Evolutionary conservation across 2,113 vertebrate species (phyloP), one percentile per base, ranked within the genome.

Genomic region (Pao palembangensis): DNA sequence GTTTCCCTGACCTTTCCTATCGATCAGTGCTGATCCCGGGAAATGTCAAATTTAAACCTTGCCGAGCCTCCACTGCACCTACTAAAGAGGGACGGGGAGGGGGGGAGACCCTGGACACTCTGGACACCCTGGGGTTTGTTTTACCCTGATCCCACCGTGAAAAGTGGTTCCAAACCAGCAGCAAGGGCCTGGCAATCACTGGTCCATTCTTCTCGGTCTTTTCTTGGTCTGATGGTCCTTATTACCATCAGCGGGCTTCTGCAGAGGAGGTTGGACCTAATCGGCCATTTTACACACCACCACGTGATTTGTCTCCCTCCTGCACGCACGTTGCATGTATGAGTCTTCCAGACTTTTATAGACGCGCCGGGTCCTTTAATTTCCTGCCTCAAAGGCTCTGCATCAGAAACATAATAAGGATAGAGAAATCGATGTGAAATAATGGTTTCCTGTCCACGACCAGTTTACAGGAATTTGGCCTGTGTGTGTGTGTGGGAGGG

Each of bases 11-110:
- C 86, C 88, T 88, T 88, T 90, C 64, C 58, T 79, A 89, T 90
- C 79, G 84, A 90, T 88, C 84, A 49, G 43, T 3, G 8, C 68
- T 76, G 81, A 88, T 88, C 84, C 82, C 57, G 53, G 62, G 76
- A 91, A 89, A 91, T 88, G 88, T 85, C 87, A 87, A 81, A 82
- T 75, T 76, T 73, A 78, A 82, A 84, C 79, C 72, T 63, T 58
- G 16, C 34, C 50, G 48, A 59, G 61, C 67, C 52, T 58, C 64
- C 23, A 71, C 68, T 25, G 58, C 55, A 59, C 72, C 76, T 67
- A 63, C 61, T 74, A 58, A 68, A 58, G 51, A 57, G 66, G 47
- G 17, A 28, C 25, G 6, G 25, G 23, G 5, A 25, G 23, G 23
- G 2, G 23, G 25, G 25, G 25, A 28, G 25, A 28, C 25, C n/a